A percentile compares a stretch with the other conserved stretches of the same genome.
phyloP scores from a whole-genome alignment of 1,140 invertebrate genomes.

The Episyrphus balteatus region DNA sequence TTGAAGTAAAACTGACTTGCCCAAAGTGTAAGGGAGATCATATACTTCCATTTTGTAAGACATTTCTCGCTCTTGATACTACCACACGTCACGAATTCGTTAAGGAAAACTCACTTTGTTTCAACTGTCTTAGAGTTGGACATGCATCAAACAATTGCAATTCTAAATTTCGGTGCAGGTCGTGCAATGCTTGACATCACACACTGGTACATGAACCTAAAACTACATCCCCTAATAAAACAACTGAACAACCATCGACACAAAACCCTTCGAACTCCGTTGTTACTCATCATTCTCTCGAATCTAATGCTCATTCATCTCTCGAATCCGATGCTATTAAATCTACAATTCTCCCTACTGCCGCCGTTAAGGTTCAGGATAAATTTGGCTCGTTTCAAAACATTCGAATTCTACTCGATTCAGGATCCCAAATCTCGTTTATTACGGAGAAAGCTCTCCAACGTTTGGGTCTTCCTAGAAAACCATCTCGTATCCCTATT shows the following conservation, averaged over 20 bases:
- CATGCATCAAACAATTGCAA: neutral
- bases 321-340: neutral
- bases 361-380: neutral
- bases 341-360: neutral
- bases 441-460: neutral
- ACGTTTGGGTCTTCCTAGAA: neutral
- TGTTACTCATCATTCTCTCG: neutral
- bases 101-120: neutral
- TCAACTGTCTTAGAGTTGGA: neutral
- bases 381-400: neutral
- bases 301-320: neutral
- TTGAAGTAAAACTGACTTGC: no score
- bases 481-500: neutral
- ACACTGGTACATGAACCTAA: neutral
- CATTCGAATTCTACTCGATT: conserved; percentile 1
- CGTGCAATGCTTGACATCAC: neutral
- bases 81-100: no score
- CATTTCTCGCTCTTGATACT: no score
- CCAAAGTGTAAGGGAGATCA: no score
- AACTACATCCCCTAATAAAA: neutral
- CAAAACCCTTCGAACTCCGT: neutral
- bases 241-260: neutral
- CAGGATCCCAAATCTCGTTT: conserved; percentile 1
- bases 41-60: no score
- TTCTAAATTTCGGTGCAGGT: neutral